Percentiles rank a stretch among this genome's conserved stretches.
These are phyloP conservation scores for Hypomecis atomaria DNA, from an alignment of 2,888 invertebrate species.

Conservation along the genomic window DNA sequence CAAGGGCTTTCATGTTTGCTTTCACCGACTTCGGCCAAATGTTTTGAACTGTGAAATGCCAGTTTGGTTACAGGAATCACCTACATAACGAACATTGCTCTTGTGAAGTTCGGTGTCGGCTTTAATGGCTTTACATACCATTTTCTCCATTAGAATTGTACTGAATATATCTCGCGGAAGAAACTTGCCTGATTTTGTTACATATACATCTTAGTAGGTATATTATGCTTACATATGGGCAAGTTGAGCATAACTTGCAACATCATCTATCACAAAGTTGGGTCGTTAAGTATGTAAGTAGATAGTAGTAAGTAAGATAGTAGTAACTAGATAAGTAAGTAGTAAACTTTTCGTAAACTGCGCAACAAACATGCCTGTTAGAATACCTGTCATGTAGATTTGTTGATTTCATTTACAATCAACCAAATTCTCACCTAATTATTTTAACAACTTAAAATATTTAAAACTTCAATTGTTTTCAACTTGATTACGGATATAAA, in stretches of 20 bases:
- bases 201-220: conserved; percentile 29
- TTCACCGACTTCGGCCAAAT: conserved; percentile 7
- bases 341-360: conserved; percentile 53
- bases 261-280: conserved; percentile 55
- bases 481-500: too few relatives aligned
- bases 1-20: conserved; percentile 23
- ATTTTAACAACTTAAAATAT: too few relatives aligned
- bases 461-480: too few relatives aligned
- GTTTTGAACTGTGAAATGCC: conserved; percentile 14
- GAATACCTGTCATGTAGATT: conserved; percentile 40
- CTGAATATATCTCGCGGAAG: conserved; percentile 31
- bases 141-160: conserved; percentile 24
- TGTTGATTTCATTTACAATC: background rate
- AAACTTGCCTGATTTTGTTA: conserved; percentile 43
- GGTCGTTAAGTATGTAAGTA: conserved; percentile 58
- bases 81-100: conserved; percentile 3
- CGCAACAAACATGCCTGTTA: conserved; percentile 48
- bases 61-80: background rate
- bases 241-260: conserved; percentile 49
- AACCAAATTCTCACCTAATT: background rate
- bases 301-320: too few relatives aligned
- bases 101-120: conserved; percentile 8
- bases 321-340: too few relatives aligned
- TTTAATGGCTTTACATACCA: conserved; percentile 27
- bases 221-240: conserved; percentile 18